phyloP scores from a whole-genome alignment of 2,797 vertebrate species.

The Sitta carolinensis region DNA sequence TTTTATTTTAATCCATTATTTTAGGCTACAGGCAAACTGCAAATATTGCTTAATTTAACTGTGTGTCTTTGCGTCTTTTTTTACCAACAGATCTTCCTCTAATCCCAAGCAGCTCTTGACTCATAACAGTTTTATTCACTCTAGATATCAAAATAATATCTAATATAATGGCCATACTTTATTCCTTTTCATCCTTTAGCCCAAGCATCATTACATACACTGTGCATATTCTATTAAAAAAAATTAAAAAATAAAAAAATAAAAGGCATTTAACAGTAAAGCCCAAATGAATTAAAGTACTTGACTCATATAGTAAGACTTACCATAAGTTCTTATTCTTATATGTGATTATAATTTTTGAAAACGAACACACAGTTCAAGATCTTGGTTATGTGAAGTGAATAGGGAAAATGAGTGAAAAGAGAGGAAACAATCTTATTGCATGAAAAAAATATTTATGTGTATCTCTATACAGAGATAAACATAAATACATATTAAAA shows the following conservation, averaged over 20 bases:
- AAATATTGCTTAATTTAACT: neutral
- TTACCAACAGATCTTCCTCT: neutral
- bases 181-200: neutral
- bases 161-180: neutral
- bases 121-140: neutral
- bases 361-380: neutral
- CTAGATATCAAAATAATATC: neutral
- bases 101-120: neutral
- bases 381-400: neutral
- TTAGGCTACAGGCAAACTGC: neutral
- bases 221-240: neutral
- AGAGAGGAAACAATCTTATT: neutral
- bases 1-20: neutral
- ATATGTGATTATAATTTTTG: neutral
- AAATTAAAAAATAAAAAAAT: neutral
- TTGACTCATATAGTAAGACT: neutral
- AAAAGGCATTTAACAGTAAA: neutral
- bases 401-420: neutral
- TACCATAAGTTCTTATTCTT: neutral
- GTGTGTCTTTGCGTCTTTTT: neutral
- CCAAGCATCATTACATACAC: neutral
- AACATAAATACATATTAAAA: neutral
- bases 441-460: neutral
- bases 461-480: accelerated
- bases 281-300: neutral